Percentiles rank a stretch among this genome's conserved stretches.
Conservation (phyloP, 35 echinoderm and acorn worm genomes). For the Apostichopus californicus region DNA sequence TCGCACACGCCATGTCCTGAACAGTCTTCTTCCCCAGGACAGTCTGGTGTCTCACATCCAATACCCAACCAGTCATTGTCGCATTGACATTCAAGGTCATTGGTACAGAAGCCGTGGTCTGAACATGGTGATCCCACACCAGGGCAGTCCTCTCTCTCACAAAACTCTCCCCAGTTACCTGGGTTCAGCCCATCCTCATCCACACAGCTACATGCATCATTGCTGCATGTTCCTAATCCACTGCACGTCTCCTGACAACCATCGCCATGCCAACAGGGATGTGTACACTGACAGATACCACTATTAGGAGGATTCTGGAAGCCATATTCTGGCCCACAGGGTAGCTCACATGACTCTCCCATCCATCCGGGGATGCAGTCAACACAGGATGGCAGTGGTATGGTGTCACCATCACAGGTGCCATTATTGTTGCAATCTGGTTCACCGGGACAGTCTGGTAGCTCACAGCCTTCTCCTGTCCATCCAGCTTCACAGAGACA, state of each 20-base stretch:
- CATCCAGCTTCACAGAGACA: conserved; percentile 83
- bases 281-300: conserved; percentile 79
- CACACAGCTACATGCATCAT: conserved; percentile 36
- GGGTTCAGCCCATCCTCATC: conserved; percentile 55
- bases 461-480: conserved; percentile 74
- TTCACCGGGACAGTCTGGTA: conserved; percentile 79
- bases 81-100: conserved; percentile 61
- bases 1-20: conserved; percentile 72
- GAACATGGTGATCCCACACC: conserved; percentile 74
- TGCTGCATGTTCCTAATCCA: conserved; percentile 49
- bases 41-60: conserved; percentile 74
- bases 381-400: conserved; percentile 63
- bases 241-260: conserved; percentile 71
- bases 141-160: conserved; percentile 62
- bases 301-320: conserved; percentile 78
- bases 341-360: conserved; percentile 80
- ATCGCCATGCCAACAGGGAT: conserved; percentile 81
- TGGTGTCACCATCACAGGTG: conserved; percentile 50
- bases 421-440: conserved; percentile 86
- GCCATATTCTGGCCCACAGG: conserved; percentile 82
- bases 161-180: conserved; percentile 77
- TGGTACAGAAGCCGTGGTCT: conserved; percentile 67
- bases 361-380: conserved; percentile 79
- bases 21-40: conserved; percentile 81
- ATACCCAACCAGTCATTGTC: conserved; percentile 71